phyloP scores from a whole-genome alignment of 2,888 invertebrate species.

The Cheilosia impressa region DNA sequence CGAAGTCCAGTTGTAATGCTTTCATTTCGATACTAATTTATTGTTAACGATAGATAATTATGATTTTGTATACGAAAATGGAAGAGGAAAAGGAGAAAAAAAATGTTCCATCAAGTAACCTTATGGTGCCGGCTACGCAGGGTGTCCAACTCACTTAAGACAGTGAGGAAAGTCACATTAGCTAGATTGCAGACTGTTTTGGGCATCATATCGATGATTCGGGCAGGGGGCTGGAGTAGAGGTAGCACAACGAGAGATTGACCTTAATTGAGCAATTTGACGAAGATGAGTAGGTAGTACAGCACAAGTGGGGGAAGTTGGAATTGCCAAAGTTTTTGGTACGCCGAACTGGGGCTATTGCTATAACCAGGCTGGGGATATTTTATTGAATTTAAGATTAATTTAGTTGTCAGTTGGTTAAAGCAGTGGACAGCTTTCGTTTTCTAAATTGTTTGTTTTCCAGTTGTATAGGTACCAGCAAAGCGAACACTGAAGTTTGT shows the following conservation, averaged over 20 bases:
- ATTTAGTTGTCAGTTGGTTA: neutral
- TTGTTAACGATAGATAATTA: slow-evolving; percentile 75
- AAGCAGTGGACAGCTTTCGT: no score
- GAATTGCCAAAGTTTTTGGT: slow-evolving; percentile 1
- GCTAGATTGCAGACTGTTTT: slow-evolving; percentile 54
- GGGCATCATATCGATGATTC: neutral
- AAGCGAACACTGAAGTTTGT: no score
- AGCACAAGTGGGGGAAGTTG: neutral
- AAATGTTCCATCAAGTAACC: slow-evolving; percentile 47
- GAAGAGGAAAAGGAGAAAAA: slow-evolving; percentile 1
- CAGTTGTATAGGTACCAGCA: no score
- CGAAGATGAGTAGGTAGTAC: neutral
- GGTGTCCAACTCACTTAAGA: slow-evolving; percentile 55
- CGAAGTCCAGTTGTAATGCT: slow-evolving; percentile 65
- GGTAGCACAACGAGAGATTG: slow-evolving; percentile 21
- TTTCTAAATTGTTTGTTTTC: no score
- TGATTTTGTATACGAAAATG: slow-evolving; percentile 55
- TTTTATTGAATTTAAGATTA: neutral
- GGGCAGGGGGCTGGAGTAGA: neutral
- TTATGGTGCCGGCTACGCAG: slow-evolving; percentile 47
- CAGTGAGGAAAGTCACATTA: slow-evolving; percentile 58
- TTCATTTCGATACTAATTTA: slow-evolving; percentile 75
- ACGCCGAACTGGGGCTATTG: neutral
- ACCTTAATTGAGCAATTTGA: slow-evolving; percentile 53
- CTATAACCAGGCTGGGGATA: neutral